These are phyloP conservation scores for Thunnus maccoyii DNA, from an alignment of 2,113 vertebrate genomes.

Conservation along the genomic window DNA sequence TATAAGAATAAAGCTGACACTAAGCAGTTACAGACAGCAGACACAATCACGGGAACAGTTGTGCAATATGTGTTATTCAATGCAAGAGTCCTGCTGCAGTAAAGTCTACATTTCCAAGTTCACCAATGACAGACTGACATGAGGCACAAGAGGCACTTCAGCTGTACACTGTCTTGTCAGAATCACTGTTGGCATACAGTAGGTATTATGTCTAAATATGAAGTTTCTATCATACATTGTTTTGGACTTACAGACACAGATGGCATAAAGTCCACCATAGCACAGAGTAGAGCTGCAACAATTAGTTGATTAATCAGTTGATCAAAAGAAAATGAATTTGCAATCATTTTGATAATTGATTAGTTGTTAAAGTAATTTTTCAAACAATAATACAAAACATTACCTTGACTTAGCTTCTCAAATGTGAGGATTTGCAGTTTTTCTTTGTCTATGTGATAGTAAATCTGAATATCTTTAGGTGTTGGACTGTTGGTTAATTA, in stretches of 20 bases:
- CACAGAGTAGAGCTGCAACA: not conserved
- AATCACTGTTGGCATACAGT: not conserved
- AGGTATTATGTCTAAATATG: not conserved
- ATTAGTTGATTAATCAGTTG: no score
- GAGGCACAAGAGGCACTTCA: slow-evolving; percentile 4
- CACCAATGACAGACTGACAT: slow-evolving; percentile 3
- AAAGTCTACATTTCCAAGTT: not conserved
- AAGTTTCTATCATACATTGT: not conserved
- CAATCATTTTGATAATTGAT: no score
- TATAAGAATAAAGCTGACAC: not conserved
- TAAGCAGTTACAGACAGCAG: slow-evolving; percentile 4
- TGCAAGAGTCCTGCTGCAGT: not conserved
- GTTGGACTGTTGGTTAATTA: no score
- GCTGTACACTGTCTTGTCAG: not conserved
- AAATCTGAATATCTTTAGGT: no score
- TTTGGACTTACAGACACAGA: not conserved
- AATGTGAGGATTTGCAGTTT: no score
- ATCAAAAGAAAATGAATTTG: no score
- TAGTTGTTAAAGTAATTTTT: no score
- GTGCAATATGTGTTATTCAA: not conserved
- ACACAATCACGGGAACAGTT: not conserved
- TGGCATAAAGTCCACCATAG: not conserved
- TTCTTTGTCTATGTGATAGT: no score
- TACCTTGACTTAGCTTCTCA: no score
- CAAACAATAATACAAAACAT: no score